These are phyloP conservation scores for Odontocerum albicorne DNA, from an alignment of 2,888 invertebrate species.

Conservation along the genomic window DNA sequence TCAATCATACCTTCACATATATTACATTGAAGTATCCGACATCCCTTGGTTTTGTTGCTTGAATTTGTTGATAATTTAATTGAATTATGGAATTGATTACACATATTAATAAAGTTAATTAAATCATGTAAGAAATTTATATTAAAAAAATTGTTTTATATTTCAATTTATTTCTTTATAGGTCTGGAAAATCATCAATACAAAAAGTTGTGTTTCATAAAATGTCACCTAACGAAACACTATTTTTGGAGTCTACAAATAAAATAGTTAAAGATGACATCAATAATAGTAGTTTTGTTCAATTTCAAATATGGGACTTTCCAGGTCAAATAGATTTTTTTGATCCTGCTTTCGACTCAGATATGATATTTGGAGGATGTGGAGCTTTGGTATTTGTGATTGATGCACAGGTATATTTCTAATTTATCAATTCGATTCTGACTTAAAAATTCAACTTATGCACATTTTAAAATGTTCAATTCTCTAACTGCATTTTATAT, in stretches of 20 bases:
- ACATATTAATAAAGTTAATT: too few relatives aligned
- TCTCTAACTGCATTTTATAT: too few relatives aligned
- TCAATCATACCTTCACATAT: too few relatives aligned
- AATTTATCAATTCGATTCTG: too few relatives aligned
- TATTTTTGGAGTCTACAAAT: constrained; percentile 97
- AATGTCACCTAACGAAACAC: constrained; percentile 99
- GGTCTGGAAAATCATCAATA: constrained; percentile 98
- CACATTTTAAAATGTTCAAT: too few relatives aligned
- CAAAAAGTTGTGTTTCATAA: constrained; percentile 99
- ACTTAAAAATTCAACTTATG: too few relatives aligned
- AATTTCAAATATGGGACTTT: constrained; percentile 99
- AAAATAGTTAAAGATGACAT: constrained; percentile 99
- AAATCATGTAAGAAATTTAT: too few relatives aligned
- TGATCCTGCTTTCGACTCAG: constrained; percentile 93
- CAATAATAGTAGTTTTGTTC: constrained; percentile 93
- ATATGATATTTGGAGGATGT: constrained; percentile 95
- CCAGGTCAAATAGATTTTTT: constrained; percentile 99
- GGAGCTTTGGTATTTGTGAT: constrained; percentile 99
- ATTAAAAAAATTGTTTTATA: too few relatives aligned
- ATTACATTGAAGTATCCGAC: too few relatives aligned
- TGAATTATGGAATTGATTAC: too few relatives aligned
- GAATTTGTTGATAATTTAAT: too few relatives aligned
- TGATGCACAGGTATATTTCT: constrained; percentile 82
- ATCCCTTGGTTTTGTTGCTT: too few relatives aligned
- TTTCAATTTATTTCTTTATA: constrained; percentile 48